Base-by-base conservation (phyloP, 1,140 invertebrate genomes). In the Anoplolepis gracilipes region DNA sequence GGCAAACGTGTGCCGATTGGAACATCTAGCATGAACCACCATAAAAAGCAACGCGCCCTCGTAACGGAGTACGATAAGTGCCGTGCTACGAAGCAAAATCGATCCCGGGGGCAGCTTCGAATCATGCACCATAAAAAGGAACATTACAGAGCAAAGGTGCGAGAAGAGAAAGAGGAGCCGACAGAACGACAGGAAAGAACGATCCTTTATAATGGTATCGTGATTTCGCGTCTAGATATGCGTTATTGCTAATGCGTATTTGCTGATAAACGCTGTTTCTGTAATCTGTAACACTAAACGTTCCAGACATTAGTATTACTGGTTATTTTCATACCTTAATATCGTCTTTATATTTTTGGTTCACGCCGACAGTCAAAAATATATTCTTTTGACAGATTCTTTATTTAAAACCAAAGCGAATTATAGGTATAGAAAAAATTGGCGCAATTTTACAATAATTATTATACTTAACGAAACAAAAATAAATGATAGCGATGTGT, bases 121-220 rank as follows among this genome's bases (percentile, higher is more conserved):
- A 94, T 94, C 92, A 91, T 89, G 87, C 79, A 87, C 91, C 92
- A 94, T 94, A 95, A 95, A 94, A 94, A 94, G 91, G 92, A 91
- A 93, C 93, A 93, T 94, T 94, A 93, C 84, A 87, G 91, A 61
- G 61, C 55, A 76, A 84, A 77, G 61, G 81, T 64, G 81, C 62
- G 77, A 89, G 64, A 79, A 22, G 42, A 69, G 55, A 49, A 49
- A 49, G 62, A 46, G 73, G 33, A 62, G 33, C 61, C 36, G 30
- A 28, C 46, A 19, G 30, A 87, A 72, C 61, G 36, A 33, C 75
- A 57, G 62, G 69, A 57, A 64, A 61, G 46, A 67, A 78, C 75
- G 78, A 85, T 89, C 81, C 86, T 75, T 85, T 93, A 92, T 94
- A 94, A 94, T 91, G 91, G 91, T 91, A 91, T 93, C 92, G 93